A percentile compares a stretch with the other conserved stretches of the same genome.
Conservation (phyloP, 1,140 invertebrate species). For the Neocloeon triangulifer region DNA sequence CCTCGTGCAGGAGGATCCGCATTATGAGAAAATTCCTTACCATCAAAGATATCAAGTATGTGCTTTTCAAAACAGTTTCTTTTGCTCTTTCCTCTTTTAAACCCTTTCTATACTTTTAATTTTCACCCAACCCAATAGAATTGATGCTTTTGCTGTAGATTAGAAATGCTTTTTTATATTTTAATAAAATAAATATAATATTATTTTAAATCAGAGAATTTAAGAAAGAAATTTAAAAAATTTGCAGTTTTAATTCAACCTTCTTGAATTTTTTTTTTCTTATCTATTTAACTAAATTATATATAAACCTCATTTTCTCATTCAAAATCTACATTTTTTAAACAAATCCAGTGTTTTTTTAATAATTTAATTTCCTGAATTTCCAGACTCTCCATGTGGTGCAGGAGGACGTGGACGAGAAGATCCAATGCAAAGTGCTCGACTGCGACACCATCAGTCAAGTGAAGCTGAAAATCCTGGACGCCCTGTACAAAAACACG, state of each 20-base stretch:
- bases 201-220: too few species aligned
- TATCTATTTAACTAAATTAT: too few species aligned
- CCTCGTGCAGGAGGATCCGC: slow-evolving; percentile 21
- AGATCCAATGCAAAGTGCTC: slow-evolving; percentile 85
- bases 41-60: slow-evolving; percentile 20
- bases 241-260: too few species aligned
- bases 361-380: slow-evolving; percentile 9
- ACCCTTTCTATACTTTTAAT: not conserved
- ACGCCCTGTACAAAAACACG: slow-evolving; percentile 90
- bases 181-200: too few species aligned
- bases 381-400: slow-evolving; percentile 66
- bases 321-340: too few species aligned
- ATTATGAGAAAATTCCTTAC: slow-evolving; percentile 24
- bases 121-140: too few species aligned
- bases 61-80: slow-evolving; percentile 7
- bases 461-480: slow-evolving; percentile 93
- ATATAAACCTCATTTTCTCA: too few species aligned
- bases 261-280: too few species aligned
- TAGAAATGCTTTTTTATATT: too few species aligned
- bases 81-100: slow-evolving; percentile 5
- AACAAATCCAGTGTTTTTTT: too few species aligned
- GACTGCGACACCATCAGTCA: slow-evolving; percentile 98
- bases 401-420: slow-evolving; percentile 82
- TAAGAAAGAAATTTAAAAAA: too few species aligned
- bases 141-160: too few species aligned